Percentiles rank a stretch among this genome's conserved stretches.
Evolutionary conservation across 1,140 invertebrate genomes (phyloP).

Genomic region (Frieseomelitta varia): DNA sequence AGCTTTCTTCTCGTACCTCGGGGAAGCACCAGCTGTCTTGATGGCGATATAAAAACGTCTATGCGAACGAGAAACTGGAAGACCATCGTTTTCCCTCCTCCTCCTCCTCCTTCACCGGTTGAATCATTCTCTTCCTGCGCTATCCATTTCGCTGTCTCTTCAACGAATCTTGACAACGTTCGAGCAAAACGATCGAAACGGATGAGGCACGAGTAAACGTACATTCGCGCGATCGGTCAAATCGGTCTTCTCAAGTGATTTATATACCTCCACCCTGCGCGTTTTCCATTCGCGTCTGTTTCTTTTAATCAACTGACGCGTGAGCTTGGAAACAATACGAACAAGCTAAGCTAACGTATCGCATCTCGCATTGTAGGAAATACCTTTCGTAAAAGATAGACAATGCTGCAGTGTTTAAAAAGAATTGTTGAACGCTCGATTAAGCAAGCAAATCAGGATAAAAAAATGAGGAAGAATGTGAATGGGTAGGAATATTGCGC

Average conservation of each 20-base stretch:
- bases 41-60: conserved; percentile 31
- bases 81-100: conserved; percentile 11
- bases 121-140: not conserved
- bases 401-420: too few relatives aligned
- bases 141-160: conserved; percentile 8
- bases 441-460: too few relatives aligned
- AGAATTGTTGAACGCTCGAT: too few relatives aligned
- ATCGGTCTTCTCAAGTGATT: not conserved
- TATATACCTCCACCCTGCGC: not conserved
- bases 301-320: not conserved
- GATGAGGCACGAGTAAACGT: not conserved
- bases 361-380: not conserved
- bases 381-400: not conserved
- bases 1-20: conserved; percentile 3
- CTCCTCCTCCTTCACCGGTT: not conserved
- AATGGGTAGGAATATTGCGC: too few relatives aligned
- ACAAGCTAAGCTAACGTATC: not conserved
- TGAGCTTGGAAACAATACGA: not conserved
- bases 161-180: conserved; percentile 4
- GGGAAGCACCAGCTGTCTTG: conserved; percentile 39
- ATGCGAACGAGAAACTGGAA: conserved; percentile 13
- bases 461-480: too few relatives aligned
- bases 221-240: not conserved
- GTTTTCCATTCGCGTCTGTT: not conserved
- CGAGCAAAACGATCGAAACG: not conserved